These are phyloP conservation scores for Eupeodes luniger DNA, from an alignment of 2,888 invertebrate genomes.

Conservation along the genomic window DNA sequence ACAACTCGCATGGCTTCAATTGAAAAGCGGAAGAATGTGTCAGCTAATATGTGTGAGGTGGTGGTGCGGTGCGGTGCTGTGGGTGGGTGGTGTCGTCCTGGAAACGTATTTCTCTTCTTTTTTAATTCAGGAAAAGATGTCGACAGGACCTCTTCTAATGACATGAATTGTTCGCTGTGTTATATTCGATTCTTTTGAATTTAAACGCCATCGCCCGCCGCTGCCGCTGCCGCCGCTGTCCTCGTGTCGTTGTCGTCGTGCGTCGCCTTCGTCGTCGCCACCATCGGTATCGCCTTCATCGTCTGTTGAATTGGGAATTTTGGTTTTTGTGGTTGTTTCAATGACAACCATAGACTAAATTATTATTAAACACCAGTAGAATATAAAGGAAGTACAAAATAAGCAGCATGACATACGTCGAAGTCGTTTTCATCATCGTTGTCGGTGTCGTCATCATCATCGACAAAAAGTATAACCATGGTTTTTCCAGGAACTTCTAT, in stretches of 20 bases:
- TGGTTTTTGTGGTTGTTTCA: constrained; percentile 45
- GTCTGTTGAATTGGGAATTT: constrained; percentile 10
- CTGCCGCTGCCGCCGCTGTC: neutral
- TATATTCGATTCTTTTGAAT: constrained; percentile 43
- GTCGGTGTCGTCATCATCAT: neutral
- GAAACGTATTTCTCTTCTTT: constrained; percentile 21
- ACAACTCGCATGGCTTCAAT: constrained; percentile 57
- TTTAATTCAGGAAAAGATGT: constrained; percentile 35
- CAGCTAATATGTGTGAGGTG: constrained; percentile 50
- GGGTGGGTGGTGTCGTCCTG: constrained; percentile 1
- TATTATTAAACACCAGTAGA: constrained; percentile 50
- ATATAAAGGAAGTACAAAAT: constrained; percentile 20
- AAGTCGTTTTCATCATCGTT: too few relatives aligned
- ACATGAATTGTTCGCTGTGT: constrained; percentile 60
- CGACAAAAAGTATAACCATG: neutral
- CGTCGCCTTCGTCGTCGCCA: neutral
- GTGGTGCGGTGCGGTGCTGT: neutral
- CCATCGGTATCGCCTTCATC: neutral
- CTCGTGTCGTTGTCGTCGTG: neutral
- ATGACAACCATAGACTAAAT: constrained; percentile 60
- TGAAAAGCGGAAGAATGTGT: constrained; percentile 68
- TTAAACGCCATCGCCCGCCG: neutral
- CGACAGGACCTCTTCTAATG: constrained; percentile 68
- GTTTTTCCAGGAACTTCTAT: neutral
- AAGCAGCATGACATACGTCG: neutral